Base-by-base conservation (phyloP, 1,140 invertebrate genomes). In the Eriosoma lanigerum region DNA sequence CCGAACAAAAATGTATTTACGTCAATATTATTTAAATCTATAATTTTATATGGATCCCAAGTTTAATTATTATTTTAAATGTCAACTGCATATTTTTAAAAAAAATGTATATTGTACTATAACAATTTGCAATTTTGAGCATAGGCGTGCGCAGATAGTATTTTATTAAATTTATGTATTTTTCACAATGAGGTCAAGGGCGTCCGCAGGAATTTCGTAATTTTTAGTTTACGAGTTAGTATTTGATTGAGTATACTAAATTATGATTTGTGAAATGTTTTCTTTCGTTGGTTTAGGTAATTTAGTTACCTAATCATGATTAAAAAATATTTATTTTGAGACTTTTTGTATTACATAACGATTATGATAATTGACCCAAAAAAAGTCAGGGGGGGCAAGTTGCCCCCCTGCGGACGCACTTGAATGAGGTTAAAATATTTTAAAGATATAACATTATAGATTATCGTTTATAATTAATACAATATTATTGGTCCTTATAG, bases 401-500 rank as follows among this genome's bases (percentile, higher is more conserved):
- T n/a, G n/a, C n/a, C n/a, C n/a, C n/a, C n/a, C n/a, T n/a, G n/a
- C n/a, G n/a, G n/a, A n/a, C n/a, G n/a, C n/a, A n/a, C n/a, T n/a
- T n/a, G n/a, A n/a, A n/a, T n/a, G n/a, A n/a, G n/a, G n/a, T n/a
- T n/a, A n/a, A n/a, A n/a, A n/a, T 17, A 46, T 48, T 26, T 52
- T 72, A 52, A 29, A 52, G 48, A 21, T 72, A 72, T 72, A 72
- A 72, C 68, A 52, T 52, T 24, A 15, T 24, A 15, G 64, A 46
- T 66, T 29, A 52, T 52, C 8, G 8, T 38, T 38, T 4, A 38
- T 38, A 38, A 38, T 38, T 8, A 38, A 38, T 38, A 38, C 15
- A 52, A n/a, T n/a, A n/a, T n/a, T n/a, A n/a, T 72, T 72, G 68
- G 68, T 52, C 46, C 48, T 72, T 72, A 72, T 19, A 70, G 29